Conservation (phyloP, 2,113 vertebrate species). For the Nipponia nippon region DNA sequence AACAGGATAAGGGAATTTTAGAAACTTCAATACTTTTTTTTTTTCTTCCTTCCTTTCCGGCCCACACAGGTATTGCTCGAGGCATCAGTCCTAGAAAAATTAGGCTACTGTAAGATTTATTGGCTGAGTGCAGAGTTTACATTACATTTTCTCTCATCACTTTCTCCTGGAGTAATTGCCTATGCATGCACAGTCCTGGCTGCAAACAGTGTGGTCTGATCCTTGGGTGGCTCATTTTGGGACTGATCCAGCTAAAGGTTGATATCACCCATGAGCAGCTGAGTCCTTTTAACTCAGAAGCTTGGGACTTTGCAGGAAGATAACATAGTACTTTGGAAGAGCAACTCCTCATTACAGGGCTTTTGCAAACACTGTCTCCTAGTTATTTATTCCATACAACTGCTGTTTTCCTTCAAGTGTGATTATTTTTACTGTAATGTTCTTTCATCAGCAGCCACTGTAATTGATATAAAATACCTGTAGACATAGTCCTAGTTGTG, state of each 20-base stretch:
- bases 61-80: slow-evolving; percentile 61
- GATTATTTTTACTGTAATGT: neutral
- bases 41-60: slow-evolving; percentile 52
- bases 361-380: neutral
- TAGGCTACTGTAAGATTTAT: slow-evolving; percentile 70
- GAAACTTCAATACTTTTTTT: slow-evolving; percentile 21
- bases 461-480: slow-evolving; percentile 40
- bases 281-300: slow-evolving; percentile 30
- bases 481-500: neutral
- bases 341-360: neutral
- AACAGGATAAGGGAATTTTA: slow-evolving; percentile 61
- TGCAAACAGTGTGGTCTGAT: slow-evolving; percentile 62
- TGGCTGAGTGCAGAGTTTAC: slow-evolving; percentile 61
- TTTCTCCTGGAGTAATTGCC: slow-evolving; percentile 56
- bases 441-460: slow-evolving; percentile 33
- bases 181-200: slow-evolving; percentile 60
- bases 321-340: neutral
- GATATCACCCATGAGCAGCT: slow-evolving; percentile 47
- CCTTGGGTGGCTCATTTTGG: slow-evolving; percentile 57
- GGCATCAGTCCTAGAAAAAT: slow-evolving; percentile 63
- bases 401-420: neutral
- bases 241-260: slow-evolving; percentile 26
- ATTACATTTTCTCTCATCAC: slow-evolving; percentile 67
- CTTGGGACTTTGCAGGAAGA: slow-evolving; percentile 1
- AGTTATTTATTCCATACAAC: neutral